A percentile compares a stretch with the other conserved stretches of the same genome.
phyloP scores from a whole-genome alignment of 2,888 invertebrate genomes.

The Caenorhabditis sp. region DNA sequence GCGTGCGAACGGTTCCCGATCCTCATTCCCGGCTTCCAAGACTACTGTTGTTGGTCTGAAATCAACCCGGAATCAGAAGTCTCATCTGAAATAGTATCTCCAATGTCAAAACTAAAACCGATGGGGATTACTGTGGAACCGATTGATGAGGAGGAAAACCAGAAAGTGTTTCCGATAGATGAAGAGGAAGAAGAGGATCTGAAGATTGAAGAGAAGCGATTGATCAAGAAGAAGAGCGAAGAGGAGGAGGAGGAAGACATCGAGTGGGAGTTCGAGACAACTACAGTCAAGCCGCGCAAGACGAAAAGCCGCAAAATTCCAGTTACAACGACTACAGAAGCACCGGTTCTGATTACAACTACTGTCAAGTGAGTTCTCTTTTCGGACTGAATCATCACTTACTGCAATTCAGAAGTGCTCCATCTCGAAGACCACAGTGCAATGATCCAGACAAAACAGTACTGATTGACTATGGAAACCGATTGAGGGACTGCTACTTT shows the following conservation, averaged over 20 bases:
- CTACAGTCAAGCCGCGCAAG: constrained; percentile 53
- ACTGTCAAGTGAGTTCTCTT: constrained; percentile 35
- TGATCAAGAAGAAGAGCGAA: constrained; percentile 35
- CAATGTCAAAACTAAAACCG: constrained; percentile 62
- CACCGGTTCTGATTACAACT: constrained; percentile 51
- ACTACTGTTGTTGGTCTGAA: constrained; percentile 76
- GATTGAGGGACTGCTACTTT: constrained; percentile 74
- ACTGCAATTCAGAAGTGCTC: constrained; percentile 66
- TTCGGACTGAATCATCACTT: too few relatives aligned
- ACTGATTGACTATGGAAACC: constrained; percentile 74
- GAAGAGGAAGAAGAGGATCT: constrained; percentile 59
- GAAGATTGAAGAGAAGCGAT: constrained; percentile 48
- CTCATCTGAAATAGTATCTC: constrained; percentile 22
- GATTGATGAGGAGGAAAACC: constrained; percentile 52
- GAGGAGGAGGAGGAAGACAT: constrained; percentile 63
- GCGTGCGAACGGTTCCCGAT: constrained; percentile 77
- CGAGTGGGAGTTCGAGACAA: constrained; percentile 69
- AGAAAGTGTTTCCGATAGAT: constrained; percentile 54
- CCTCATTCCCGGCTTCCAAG: constrained; percentile 75
- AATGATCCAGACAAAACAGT: constrained; percentile 71
- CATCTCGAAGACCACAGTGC: constrained; percentile 72
- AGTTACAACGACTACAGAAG: constrained; percentile 59
- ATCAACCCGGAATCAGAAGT: constrained; percentile 56
- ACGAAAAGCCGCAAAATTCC: constrained; percentile 57
- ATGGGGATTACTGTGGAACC: constrained; percentile 54